Evolutionary conservation across 2,113 vertebrate species (phyloP).

Genomic region (Haliaeetus leucogaster): DNA sequence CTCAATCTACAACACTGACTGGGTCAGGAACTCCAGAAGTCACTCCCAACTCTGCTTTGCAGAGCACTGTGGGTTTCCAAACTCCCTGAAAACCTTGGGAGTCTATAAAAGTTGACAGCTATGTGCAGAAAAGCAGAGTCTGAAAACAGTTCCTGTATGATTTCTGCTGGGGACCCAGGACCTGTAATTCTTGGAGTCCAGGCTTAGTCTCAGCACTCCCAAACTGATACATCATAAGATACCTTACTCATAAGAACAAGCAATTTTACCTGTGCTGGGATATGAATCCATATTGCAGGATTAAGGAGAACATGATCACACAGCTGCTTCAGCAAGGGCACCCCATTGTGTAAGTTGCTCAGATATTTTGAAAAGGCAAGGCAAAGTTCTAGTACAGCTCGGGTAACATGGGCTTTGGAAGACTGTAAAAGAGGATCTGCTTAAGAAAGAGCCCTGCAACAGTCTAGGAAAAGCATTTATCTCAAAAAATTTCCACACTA

Average conservation of each 20-base stretch:
- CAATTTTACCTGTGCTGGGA: conserved; percentile 87
- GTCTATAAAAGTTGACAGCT: not conserved
- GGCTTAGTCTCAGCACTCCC: not conserved
- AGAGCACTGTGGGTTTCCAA: not conserved
- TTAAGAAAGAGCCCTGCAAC: not conserved
- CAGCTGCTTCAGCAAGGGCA: conserved; percentile 92
- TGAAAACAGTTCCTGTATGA: not conserved
- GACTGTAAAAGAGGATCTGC: conserved; percentile 75
- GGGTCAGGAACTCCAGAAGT: not conserved
- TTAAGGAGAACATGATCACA: conserved; percentile 98
- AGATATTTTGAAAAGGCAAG: conserved; percentile 95
- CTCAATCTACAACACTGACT: not conserved
- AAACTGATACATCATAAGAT: not conserved
- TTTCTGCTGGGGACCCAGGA: not conserved
- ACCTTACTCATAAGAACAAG: not conserved
- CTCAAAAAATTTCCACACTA: not conserved
- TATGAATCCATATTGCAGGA: conserved; percentile 97
- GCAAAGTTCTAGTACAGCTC: conserved; percentile 89
- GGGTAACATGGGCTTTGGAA: conserved; percentile 93
- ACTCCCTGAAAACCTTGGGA: not conserved
- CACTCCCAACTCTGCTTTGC: not conserved
- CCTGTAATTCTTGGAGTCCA: not conserved
- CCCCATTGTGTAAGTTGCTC: conserved; percentile 90
- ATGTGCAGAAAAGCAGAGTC: not conserved
- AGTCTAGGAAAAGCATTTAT: not conserved